Conservation (phyloP, 1,140 invertebrate genomes). For the Drosophila sulfurigaster region DNA sequence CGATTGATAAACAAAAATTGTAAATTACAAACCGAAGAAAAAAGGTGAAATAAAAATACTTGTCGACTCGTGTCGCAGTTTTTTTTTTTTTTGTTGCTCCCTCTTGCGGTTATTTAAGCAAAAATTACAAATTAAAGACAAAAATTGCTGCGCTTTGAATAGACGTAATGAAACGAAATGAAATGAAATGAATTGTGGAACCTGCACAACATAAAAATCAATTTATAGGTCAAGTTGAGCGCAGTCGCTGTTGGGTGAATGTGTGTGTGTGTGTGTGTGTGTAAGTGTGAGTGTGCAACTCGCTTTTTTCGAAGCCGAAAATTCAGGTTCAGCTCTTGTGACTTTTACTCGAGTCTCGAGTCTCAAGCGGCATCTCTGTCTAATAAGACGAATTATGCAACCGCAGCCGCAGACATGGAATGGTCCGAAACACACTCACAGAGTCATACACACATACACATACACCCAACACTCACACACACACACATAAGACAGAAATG, state of each 20-base stretch:
- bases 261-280: constrained; percentile 26
- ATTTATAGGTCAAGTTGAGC: constrained; percentile 83
- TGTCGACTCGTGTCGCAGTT: constrained; percentile 54
- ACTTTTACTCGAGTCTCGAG: constrained; percentile 61
- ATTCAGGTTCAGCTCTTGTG: constrained; percentile 71
- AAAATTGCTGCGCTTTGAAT: constrained; percentile 30
- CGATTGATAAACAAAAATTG: no score
- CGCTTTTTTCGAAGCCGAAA: constrained; percentile 50
- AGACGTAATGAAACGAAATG: constrained; percentile 37
- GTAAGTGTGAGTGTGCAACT: constrained; percentile 47
- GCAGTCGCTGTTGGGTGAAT: constrained; percentile 28
- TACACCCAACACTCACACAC: not conserved
- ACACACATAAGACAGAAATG: not conserved
- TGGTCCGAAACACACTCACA: constrained; percentile 32
- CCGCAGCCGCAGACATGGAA: constrained; percentile 1
- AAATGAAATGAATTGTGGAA: constrained; percentile 53
- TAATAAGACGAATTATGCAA: constrained; percentile 78
- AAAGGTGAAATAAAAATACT: constrained; percentile 4
- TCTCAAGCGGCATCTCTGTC: constrained; percentile 63
- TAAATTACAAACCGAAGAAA: not conserved
- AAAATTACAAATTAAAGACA: constrained; percentile 45
- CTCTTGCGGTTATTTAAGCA: constrained; percentile 13
- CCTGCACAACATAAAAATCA: constrained; percentile 81
- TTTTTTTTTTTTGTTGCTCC: constrained; percentile 2
- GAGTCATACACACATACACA: constrained; percentile 6